A percentile compares a stretch with the other conserved stretches of the same genome.
These are phyloP conservation scores for Epizoanthus scotinus DNA, from an alignment of 92 coral and sea anemone genomes.

Conservation along the genomic window DNA sequence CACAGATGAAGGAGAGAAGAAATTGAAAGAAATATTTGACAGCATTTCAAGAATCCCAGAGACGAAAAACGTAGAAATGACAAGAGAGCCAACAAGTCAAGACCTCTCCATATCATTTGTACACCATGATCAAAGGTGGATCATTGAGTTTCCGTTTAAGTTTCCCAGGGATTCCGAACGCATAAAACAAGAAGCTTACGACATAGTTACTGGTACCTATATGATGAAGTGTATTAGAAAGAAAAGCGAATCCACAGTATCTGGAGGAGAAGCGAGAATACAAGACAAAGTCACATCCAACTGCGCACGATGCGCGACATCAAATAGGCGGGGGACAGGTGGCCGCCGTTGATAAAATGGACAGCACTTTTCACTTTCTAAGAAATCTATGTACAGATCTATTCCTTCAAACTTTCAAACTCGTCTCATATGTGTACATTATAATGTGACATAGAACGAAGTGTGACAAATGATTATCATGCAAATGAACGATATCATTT, in stretches of 20 bases:
- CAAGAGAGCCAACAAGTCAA: slow-evolving; percentile 11
- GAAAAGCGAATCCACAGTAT: neutral
- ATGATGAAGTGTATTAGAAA: neutral
- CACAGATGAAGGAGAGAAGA: slow-evolving; percentile 7
- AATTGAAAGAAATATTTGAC: slow-evolving; percentile 1
- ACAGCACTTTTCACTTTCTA: too few relatives aligned
- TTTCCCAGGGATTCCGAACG: slow-evolving; percentile 6
- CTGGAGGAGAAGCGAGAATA: neutral
- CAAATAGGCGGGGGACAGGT: neutral
- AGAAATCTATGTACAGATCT: too few relatives aligned
- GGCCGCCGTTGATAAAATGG: neutral
- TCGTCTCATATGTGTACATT: too few relatives aligned
- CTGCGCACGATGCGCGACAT: neutral
- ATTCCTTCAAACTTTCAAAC: too few relatives aligned
- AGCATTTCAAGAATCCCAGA: slow-evolving; percentile 25
- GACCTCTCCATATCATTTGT: slow-evolving; percentile 19
- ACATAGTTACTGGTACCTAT: neutral
- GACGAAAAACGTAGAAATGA: slow-evolving; percentile 3
- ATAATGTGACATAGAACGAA: too few relatives aligned
- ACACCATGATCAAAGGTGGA: neutral
- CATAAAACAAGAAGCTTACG: neutral
- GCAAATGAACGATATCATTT: too few relatives aligned
- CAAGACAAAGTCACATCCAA: neutral
- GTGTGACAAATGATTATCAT: too few relatives aligned
- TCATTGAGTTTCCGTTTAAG: slow-evolving; percentile 19